phyloP scores from a whole-genome alignment of 2,113 vertebrate species.

The Muntiacus muntjak region DNA sequence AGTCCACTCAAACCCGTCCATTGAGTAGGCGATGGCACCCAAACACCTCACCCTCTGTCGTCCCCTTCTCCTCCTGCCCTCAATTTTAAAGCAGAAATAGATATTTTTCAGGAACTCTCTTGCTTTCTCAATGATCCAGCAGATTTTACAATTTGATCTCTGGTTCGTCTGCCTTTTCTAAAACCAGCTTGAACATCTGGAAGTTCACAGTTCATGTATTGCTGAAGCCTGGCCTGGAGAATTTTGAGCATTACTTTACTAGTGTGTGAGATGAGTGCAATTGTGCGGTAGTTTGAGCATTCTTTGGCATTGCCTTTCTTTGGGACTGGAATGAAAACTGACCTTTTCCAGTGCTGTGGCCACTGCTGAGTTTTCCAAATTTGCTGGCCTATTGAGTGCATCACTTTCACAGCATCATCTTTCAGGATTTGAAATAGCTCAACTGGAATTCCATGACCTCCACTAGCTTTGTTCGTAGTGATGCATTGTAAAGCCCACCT shows the following conservation, averaged over 20 bases:
- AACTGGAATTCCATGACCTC: background rate
- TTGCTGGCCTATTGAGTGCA: background rate
- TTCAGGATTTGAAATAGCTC: background rate
- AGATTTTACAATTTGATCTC: background rate
- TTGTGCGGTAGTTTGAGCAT: fast-evolving
- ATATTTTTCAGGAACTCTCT: background rate
- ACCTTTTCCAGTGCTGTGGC: background rate
- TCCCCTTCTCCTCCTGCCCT: background rate
- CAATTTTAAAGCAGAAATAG: background rate
- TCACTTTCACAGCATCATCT: background rate
- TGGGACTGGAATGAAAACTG: background rate
- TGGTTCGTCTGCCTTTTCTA: background rate
- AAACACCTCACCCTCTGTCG: background rate
- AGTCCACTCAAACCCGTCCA: background rate
- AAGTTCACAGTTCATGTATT: background rate
- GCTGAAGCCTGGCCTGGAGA: fast-evolving
- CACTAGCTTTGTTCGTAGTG: background rate
- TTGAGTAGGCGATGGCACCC: background rate
- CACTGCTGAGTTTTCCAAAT: background rate
- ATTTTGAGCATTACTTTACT: background rate
- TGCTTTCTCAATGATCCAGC: background rate
- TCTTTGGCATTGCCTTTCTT: background rate
- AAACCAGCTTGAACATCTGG: background rate
- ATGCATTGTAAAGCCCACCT: background rate
- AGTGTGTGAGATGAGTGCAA: background rate